Evolutionary conservation across 2,888 invertebrate genomes (phyloP).

Genomic region (Cordilura impudica): DNA sequence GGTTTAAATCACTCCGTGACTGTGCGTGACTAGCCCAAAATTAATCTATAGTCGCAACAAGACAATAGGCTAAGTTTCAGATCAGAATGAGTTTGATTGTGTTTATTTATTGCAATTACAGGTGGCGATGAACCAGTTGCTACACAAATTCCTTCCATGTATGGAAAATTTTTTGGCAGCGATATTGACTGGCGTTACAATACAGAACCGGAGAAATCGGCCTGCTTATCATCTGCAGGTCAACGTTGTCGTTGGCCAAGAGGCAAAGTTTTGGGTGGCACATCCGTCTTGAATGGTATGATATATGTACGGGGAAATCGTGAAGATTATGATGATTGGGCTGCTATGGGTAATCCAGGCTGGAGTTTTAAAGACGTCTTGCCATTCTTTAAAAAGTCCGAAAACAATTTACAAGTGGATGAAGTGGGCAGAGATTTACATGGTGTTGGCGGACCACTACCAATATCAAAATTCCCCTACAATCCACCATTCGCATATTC

Average conservation of each 20-base stretch:
- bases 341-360: constrained; percentile 89
- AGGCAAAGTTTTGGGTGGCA: constrained; percentile 93
- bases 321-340: constrained; percentile 93
- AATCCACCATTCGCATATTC: constrained; percentile 89
- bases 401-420: constrained; percentile 85
- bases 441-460: constrained; percentile 86
- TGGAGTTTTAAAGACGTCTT: constrained; percentile 94
- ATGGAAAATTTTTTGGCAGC: constrained; percentile 90
- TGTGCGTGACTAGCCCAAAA: too few relatives aligned
- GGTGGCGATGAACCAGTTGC: constrained; percentile 92
- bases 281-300: constrained; percentile 97
- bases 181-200: constrained; percentile 93
- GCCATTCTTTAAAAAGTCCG: constrained; percentile 92
- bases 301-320: constrained; percentile 94
- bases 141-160: constrained; percentile 93
- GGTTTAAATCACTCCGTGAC: too few relatives aligned
- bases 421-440: constrained; percentile 88
- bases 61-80: too few relatives aligned
- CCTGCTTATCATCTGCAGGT: constrained; percentile 85
- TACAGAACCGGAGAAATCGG: constrained; percentile 89
- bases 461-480: constrained; percentile 90
- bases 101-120: too few relatives aligned
- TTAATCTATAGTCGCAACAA: too few relatives aligned
- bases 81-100: too few relatives aligned
- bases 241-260: constrained; percentile 89